Base-by-base conservation (phyloP, 2,113 vertebrate genomes). In the Paralichthys olivaceus region DNA sequence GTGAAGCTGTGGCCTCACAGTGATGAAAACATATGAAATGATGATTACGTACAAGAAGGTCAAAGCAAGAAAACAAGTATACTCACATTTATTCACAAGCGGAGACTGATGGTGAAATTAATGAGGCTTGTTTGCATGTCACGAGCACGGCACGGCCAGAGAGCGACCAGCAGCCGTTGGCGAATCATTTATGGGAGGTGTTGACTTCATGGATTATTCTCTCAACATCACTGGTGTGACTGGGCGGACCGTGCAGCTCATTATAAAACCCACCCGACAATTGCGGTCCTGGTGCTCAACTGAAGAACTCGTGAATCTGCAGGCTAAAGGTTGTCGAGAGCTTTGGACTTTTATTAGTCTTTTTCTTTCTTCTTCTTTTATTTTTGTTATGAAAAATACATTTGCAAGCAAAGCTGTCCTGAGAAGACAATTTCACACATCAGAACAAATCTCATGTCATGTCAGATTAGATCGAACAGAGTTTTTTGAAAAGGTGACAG, bases 261-360 rank as follows among this genome's bases (percentile, higher is more conserved):
- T 85, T 79, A 89, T 75, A 66, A 83, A 65, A 76, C 74, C 62
- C 65, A 20, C 34, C 76, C 74, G 54, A 54, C 65, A 13, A 53
- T 11, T 72, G 61, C 53, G 43, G 32, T 49, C 13, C 0, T 56
- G 12, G 7, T 71, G 69, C 63, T 65, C 67, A 25, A 71, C 29
- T 68, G 40, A 80, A 49, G 64, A 81, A 9, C 61, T 32, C 47
- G 71, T 90, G 72, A 89, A 91, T 88, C 81, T 72, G 76, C 9
- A 19, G 22, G 72, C 34, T 75, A 72, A 74, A 88, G 75, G 84
- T 34, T 34, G 32, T 8, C 1, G 1, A 1, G 32, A 34, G 7
- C 1, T 34, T 8, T 34, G 32, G 32, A 8, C n/a, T n/a, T n/a
- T n/a, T n/a, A n/a, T 34, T 1, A 2, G 28, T 28, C 28, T 28